Evolutionary conservation across 2,888 invertebrate genomes (phyloP), one percentile per base, ranked within the genome.

Genomic region (Euzophera pinguis): DNA sequence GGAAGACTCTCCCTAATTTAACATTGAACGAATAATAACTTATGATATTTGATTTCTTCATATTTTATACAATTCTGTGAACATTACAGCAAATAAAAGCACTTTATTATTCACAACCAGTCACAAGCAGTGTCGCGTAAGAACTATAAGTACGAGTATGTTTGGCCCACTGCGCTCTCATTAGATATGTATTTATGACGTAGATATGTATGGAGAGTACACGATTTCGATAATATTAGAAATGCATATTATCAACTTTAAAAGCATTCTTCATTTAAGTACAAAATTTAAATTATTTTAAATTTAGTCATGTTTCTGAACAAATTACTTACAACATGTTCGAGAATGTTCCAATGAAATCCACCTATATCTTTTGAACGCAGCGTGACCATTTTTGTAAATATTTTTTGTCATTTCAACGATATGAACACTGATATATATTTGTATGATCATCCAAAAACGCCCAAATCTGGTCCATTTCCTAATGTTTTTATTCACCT

Each of bases 1-100:
- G 78, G 78, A 78, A 78, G 78, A 78, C 78, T 65, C 68, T 63
- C 51, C 67, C 64, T 62, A 63, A 59, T 58, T 58, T 70, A 61
- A 58, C 53, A 57, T 63, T 57, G 63, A 72, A 45, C 14, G 10
- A 32, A 34, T 45, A n/a, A 16, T 29, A 43, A 43, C 43, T 13
- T 43, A 64, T 63, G 41, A 52, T 59, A 58, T 54, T 53, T 55
- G 57, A 54, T 37, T 27, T 8, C 57, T 49, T 57, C 60, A 61
- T 50, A 52, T 53, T 39, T 37, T 43, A 52, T 42, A 50, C 45
- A 49, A 34, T 47, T 54, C 29, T 39, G 38, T 38, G 27, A 38
- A 13, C 35, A 47, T 32, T 10, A 49, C 35, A 53, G 50, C 39
- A 56, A 51, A 49, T 43, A 22, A 53, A 43, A 53, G 42, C 53